Evolutionary conservation across 2,888 invertebrate species (phyloP).

Genomic region (Ditylenchus weischeri): DNA sequence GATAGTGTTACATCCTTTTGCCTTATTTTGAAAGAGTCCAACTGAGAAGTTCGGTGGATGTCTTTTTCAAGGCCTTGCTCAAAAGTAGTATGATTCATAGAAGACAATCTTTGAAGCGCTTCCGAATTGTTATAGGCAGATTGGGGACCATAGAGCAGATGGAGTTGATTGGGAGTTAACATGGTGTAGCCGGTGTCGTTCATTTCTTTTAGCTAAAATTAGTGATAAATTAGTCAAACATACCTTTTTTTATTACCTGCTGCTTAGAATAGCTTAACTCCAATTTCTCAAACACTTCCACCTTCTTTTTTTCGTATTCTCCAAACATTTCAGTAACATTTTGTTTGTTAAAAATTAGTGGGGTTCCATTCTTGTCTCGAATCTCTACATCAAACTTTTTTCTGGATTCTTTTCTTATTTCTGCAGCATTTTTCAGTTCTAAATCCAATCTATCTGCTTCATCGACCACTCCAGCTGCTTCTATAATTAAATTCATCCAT

Average conservation of each 20-base stretch:
- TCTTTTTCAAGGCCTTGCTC: slow-evolving; percentile 30
- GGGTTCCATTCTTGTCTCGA: slow-evolving; percentile 15
- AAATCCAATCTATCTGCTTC: not conserved
- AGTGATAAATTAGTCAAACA: not conserved
- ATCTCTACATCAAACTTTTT: too few relatives aligned
- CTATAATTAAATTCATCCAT: slow-evolving; percentile 55
- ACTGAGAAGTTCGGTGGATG: slow-evolving; percentile 30
- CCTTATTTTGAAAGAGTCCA: slow-evolving; percentile 29
- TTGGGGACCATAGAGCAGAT: slow-evolving; percentile 42
- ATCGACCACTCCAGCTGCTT: slow-evolving; percentile 46
- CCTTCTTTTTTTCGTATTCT: too few relatives aligned
- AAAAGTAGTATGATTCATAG: not conserved
- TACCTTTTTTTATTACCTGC: too few relatives aligned
- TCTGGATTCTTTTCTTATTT: too few relatives aligned
- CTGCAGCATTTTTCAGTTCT: too few relatives aligned
- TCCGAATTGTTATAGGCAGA: slow-evolving; percentile 37
- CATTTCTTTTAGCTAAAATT: slow-evolving; percentile 38
- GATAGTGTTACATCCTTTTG: slow-evolving; percentile 34
- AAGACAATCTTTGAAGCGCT: slow-evolving; percentile 19
- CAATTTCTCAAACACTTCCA: too few relatives aligned
- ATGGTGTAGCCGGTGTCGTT: slow-evolving; percentile 48
- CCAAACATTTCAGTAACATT: slow-evolving; percentile 30
- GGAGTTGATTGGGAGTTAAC: slow-evolving; percentile 41
- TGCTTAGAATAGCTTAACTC: too few relatives aligned
- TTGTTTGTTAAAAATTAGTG: slow-evolving; percentile 43